Evolutionary conservation across 2,797 vertebrate species (phyloP).

Genomic region (Cirrhinus molitorella): DNA sequence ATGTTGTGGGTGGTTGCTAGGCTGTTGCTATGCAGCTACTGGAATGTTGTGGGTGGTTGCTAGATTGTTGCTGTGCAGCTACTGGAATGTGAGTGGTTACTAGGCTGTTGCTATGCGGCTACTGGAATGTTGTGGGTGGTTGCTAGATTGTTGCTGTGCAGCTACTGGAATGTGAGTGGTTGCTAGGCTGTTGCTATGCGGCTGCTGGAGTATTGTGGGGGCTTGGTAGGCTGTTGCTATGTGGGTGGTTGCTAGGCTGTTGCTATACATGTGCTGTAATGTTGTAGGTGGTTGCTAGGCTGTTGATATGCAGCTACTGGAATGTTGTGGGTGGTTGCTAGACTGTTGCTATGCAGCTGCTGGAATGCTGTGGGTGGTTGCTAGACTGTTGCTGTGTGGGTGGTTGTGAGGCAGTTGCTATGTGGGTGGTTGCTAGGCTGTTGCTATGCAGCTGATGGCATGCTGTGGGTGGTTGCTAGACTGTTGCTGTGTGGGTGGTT

Average conservation of each 20-base stretch:
- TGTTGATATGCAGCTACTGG: too few species aligned
- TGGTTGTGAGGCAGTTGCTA: neutral
- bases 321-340: too few species aligned
- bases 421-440: neutral
- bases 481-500: neutral
- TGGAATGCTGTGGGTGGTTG: neutral
- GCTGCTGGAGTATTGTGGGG: too few species aligned
- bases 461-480: neutral
- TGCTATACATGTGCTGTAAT: too few species aligned
- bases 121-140: neutral
- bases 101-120: neutral
- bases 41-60: neutral
- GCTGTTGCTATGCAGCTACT: neutral
- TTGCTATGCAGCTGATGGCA: neutral
- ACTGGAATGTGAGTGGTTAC: neutral
- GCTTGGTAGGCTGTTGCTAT: too few species aligned
- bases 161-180: too few species aligned
- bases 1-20: neutral
- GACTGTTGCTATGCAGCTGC: too few species aligned
- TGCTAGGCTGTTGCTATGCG: too few species aligned
- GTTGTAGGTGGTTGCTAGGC: too few species aligned
- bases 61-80: neutral
- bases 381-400: neutral
- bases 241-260: too few species aligned
- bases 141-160: too few species aligned